Conservation (phyloP, 2,113 vertebrate species). For the Mustela lutreola region DNA sequence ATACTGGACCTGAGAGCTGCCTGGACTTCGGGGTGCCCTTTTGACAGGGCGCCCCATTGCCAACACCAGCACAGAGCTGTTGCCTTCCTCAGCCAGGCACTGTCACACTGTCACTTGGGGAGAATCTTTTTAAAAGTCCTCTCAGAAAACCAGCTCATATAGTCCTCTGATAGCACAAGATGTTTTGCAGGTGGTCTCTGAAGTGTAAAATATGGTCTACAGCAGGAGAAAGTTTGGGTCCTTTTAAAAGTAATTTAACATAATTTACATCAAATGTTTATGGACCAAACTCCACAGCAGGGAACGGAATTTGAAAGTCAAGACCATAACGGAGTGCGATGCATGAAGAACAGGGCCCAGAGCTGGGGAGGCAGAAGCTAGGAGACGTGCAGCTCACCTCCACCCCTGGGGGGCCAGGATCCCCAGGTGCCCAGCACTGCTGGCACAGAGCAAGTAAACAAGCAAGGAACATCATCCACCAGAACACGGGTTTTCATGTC, state of each 20-base stretch:
- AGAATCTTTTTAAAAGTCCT: not conserved
- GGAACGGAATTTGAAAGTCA: not conserved
- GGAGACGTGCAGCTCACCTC: not conserved
- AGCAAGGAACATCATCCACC: too few species aligned
- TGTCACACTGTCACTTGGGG: not conserved
- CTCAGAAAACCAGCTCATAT: not conserved
- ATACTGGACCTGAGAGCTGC: rapidly evolving
- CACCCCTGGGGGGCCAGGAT: not conserved
- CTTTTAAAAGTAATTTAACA: not conserved
- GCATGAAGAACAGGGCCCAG: not conserved
- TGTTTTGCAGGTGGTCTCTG: not conserved
- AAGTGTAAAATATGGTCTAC: not conserved
- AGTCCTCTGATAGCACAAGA: not conserved
- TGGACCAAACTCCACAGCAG: too few species aligned
- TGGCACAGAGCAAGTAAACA: not conserved
- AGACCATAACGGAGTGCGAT: not conserved
- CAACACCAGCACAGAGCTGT: rapidly evolving
- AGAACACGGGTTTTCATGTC: too few species aligned
- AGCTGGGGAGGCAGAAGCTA: not conserved
- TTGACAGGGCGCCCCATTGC: not conserved
- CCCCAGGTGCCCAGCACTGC: not conserved
- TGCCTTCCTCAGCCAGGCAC: not conserved
- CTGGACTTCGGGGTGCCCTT: not conserved
- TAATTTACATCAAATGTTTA: not conserved
- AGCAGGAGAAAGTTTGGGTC: not conserved